Base-by-base conservation (phyloP, 1,140 invertebrate genomes). In the Monochamus saltuarius region DNA sequence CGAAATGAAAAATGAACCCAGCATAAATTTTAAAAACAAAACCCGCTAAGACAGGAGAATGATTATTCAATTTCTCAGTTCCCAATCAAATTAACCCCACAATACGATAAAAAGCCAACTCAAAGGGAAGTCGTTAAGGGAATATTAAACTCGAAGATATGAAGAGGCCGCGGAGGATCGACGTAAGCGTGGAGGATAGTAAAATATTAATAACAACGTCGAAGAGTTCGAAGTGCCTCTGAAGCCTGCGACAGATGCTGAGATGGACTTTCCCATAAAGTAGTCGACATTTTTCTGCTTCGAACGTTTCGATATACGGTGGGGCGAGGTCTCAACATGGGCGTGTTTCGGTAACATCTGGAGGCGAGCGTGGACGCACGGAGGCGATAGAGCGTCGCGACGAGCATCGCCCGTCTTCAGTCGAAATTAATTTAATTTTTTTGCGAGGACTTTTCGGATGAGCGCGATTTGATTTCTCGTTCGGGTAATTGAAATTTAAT, bases 1-100 rank as follows among this genome's bases (percentile, higher is more conserved):
- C 43, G 49, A 46, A 29, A 55, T 56, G 60, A 62, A 62, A 43
- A 62, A 62, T 62, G 54, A 52, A 50, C 51, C 17, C 16, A 57
- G 50, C 35, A 51, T 62, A 62, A 62, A 62, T 57, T 50, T 11
- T 14, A 22, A 51, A 45, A 52, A 37, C 22, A 62, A 58, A 35
- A 43, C 55, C 46, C 60, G 39, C 39, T 29, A 29, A 29, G 56
- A 42, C 45, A 50, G 50, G 45, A 50, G 59, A 53, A 36, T 61
- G 60, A 57, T 57, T 58, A 62, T 55, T 62, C 54, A 55, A 62
- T 62, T 62, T 46, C 56, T 51, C 38, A 58, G 60, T 58, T 58
- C 6, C 22, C 2, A 3, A 29, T 29, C 36, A 46, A 56, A 42
- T 54, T 42, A 54, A 54, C 52, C 40, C 42, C 22, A 54, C 19